These are phyloP conservation scores for Aix galericulata DNA, from an alignment of 2,113 vertebrate species.

Conservation along the genomic window DNA sequence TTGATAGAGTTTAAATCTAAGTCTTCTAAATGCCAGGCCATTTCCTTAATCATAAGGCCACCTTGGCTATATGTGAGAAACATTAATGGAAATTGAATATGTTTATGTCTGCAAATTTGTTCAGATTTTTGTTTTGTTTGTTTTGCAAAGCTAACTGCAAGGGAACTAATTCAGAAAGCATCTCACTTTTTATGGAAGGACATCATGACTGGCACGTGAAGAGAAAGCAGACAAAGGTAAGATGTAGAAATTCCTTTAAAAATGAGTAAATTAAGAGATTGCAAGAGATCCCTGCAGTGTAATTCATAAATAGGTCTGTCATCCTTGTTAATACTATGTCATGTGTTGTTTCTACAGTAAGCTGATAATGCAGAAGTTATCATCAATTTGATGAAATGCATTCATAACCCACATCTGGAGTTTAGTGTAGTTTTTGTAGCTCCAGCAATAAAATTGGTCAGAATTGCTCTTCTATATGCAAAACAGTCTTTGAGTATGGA, in stretches of 20 bases:
- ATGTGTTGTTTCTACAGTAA: not conserved
- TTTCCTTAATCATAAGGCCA: slow-evolving; percentile 29
- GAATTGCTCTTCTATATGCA: not conserved
- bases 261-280: not conserved
- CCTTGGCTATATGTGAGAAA: not conserved
- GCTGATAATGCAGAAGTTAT: not conserved
- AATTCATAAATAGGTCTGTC: not conserved
- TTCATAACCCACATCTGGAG: not conserved
- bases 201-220: not conserved
- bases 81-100: not conserved
- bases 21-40: not conserved
- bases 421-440: not conserved
- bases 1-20: not conserved
- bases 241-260: not conserved
- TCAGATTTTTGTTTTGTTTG: not conserved
- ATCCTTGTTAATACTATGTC: not conserved
- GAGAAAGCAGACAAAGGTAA: not conserved
- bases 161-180: not conserved
- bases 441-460: not conserved
- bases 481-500: not conserved
- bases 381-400: not conserved
- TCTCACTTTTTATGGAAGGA: not conserved
- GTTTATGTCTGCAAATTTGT: not conserved
- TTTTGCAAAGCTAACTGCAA: not conserved
- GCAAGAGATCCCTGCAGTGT: not conserved